A percentile compares a stretch with the other conserved stretches of the same genome.
phyloP scores from a whole-genome alignment of 2,888 invertebrate species.

The Exocentrus adspersus region DNA sequence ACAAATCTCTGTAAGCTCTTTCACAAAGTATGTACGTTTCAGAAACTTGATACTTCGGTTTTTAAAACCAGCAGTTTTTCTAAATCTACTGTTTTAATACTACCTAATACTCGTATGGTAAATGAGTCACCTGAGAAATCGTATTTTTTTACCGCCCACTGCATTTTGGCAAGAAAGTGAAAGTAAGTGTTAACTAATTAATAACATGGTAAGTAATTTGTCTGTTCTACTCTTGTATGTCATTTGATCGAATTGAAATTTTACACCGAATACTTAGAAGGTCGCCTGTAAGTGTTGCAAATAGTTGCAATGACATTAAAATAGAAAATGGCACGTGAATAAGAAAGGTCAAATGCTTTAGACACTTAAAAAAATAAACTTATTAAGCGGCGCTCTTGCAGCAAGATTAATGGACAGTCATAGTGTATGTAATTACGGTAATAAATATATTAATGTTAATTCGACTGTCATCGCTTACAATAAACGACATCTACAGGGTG shows the following conservation, averaged over 20 bases:
- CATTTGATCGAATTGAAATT: not conserved
- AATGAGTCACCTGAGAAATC: too few relatives aligned
- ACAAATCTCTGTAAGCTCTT: too few relatives aligned
- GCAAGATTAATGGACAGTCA: not conserved
- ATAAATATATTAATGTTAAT: not conserved
- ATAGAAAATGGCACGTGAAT: not conserved
- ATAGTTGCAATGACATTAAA: not conserved
- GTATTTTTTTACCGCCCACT: too few relatives aligned
- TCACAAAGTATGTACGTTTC: too few relatives aligned
- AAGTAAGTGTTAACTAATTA: too few relatives aligned
- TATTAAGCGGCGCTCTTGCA: not conserved
- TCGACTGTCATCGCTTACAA: not conserved
- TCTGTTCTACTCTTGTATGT: too few relatives aligned
- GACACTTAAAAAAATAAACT: not conserved
- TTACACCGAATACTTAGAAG: not conserved
- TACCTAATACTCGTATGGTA: too few relatives aligned
- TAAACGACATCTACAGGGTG: not conserved
- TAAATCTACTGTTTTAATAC: too few relatives aligned
- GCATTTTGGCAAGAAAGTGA: too few relatives aligned
- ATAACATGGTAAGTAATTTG: too few relatives aligned
- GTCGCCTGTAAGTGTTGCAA: not conserved
- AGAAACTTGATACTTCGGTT: too few relatives aligned
- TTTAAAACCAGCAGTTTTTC: too few relatives aligned
- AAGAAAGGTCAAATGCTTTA: constrained; percentile 3
- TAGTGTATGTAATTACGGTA: not conserved